Conservation (phyloP, 2,888 invertebrate genomes). For the Tillus elongatus region DNA sequence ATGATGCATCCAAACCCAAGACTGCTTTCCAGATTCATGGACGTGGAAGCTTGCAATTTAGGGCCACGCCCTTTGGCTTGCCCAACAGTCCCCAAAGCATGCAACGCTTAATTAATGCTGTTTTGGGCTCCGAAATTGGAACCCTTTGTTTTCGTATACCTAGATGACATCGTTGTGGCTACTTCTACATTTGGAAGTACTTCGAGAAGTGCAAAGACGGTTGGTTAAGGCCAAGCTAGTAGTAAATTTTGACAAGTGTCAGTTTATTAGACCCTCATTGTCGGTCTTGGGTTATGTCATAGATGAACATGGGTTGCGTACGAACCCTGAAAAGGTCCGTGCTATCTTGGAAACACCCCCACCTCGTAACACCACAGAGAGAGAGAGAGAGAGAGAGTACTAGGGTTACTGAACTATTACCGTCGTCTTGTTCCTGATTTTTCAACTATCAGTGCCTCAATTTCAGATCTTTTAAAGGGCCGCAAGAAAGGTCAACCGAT, state of each 20-base stretch:
- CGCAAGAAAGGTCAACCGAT: slow-evolving; percentile 9
- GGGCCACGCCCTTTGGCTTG: too few species aligned
- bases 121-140: background rate
- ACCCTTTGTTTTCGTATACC: background rate
- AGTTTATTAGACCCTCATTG: slow-evolving; percentile 15
- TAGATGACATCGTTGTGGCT: slow-evolving; percentile 1
- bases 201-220: background rate
- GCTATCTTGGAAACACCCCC: slow-evolving; percentile 18
- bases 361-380: slow-evolving; percentile 18
- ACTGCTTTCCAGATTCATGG: too few species aligned
- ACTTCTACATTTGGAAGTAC: background rate
- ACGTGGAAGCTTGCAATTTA: too few species aligned
- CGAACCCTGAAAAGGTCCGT: slow-evolving; percentile 16
- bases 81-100: too few species aligned
- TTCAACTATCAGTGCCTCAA: slow-evolving; percentile 8
- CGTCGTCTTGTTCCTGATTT: slow-evolving; percentile 13
- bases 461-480: slow-evolving; percentile 8
- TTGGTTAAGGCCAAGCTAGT: background rate
- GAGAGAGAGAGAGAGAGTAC: slow-evolving; percentile 12
- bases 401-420: slow-evolving; percentile 16
- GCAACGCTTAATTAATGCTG: too few species aligned
- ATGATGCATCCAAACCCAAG: too few species aligned
- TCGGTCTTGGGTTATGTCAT: slow-evolving; percentile 17
- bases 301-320: slow-evolving; percentile 17
- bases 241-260: slow-evolving; percentile 9